Base-by-base conservation (phyloP, 2,888 invertebrate species). In the Orthonychiurus folsomi region DNA sequence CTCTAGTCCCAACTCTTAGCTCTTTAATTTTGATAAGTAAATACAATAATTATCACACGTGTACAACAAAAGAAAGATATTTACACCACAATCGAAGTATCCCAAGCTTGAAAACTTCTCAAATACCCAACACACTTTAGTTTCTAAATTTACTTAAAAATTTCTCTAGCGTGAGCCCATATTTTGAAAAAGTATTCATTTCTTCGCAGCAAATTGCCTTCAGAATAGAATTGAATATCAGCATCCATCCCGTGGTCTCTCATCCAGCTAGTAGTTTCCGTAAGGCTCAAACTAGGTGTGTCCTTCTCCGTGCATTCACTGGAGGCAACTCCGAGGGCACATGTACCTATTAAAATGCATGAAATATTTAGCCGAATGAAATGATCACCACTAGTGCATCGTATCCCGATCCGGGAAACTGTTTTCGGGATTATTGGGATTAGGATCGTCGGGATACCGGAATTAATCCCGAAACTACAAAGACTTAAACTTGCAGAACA, bases 131-230 rank as follows among this genome's bases (percentile, higher is more conserved):
- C n/a, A n/a, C n/a, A n/a, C n/a, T n/a, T n/a, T n/a, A n/a, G n/a
- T n/a, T n/a, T n/a, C n/a, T n/a, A 20, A 25, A 12, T 27, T 83
- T 84, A 88, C 79, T 89, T 87, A 79, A 89, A 89, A 66, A 89
- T 81, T 77, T 88, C 86, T 74, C 87, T 87, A 73, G 89, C 88
- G 75, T 89, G 86, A 78, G 87, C 86, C 89, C 89, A 93, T 79
- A 93, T 88, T 73, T 89, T 85, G 86, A 94, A 94, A 86, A 93
- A 94, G 81, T 94, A 94, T 80, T 94, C 93, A 77, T 93, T 92
- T 74, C 87, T 85, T 71, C 88, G 83, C 59, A 92, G 81, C 60
- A 93, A 81, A 64, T 87, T 86, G 68, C 88, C 88, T 72, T 88
- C 85, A n/a, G 92, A 89, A 78, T 93, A 93, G 53, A 89, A 88